Conservation (phyloP, 2,888 invertebrate genomes). For the Plagiodera versicolora region DNA sequence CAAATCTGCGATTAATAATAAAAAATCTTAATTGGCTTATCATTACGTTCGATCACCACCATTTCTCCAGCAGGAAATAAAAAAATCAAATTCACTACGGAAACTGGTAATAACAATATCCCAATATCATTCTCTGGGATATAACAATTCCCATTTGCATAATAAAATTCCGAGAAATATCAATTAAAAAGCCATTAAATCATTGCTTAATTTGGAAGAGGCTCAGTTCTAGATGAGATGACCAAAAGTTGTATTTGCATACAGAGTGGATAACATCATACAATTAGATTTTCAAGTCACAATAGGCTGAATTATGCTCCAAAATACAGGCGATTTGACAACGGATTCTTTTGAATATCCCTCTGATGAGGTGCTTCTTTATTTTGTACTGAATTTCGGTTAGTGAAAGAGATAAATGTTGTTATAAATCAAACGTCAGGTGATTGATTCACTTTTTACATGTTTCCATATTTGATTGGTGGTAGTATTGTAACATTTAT, state of each 20-base stretch:
- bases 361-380: background rate
- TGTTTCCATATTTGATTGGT: no score
- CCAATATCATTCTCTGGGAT: background rate
- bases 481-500: no score
- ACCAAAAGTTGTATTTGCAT: background rate
- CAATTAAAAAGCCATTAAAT: constrained; percentile 27
- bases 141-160: constrained; percentile 16
- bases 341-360: background rate
- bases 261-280: constrained; percentile 4
- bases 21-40: background rate
- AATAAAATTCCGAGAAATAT: constrained; percentile 16
- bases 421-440: background rate
- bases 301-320: background rate
- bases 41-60: background rate
- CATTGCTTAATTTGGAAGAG: constrained; percentile 16
- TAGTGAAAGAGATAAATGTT: background rate
- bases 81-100: background rate
- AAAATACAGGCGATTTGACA: background rate
- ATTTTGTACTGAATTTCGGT: background rate
- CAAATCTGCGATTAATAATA: no score
- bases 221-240: constrained; percentile 4
- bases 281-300: background rate
- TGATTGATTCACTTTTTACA: background rate
- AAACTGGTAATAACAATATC: background rate
- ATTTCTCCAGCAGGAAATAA: background rate